Evolutionary conservation across 1,140 invertebrate genomes (phyloP).

Genomic region (Diploscapter pachys): DNA sequence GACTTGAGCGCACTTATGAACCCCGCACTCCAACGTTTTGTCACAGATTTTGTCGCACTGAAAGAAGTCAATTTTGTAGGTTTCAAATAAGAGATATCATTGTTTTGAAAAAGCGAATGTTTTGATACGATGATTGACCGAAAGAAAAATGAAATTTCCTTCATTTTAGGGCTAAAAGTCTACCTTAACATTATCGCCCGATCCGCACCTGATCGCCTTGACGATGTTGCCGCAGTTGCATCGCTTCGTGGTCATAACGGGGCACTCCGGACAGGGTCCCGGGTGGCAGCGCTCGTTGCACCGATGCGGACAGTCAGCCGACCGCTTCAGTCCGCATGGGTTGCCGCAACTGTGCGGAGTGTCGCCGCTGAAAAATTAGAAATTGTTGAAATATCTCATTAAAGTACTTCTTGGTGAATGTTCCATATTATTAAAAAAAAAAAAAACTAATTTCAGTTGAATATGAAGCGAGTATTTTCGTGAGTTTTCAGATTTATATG

Average conservation of each 20-base stretch:
- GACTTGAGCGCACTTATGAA: constrained; percentile 71
- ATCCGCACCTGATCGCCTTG: constrained; percentile 28
- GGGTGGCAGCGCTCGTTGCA: constrained; percentile 87
- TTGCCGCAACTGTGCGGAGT: constrained; percentile 84
- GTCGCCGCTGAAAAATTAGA: constrained; percentile 63
- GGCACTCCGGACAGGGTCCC: constrained; percentile 74
- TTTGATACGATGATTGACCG: not conserved
- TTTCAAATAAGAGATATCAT: constrained; percentile 9
- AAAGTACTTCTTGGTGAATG: no score
- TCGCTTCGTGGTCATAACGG: constrained; percentile 64
- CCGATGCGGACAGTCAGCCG: constrained; percentile 71
- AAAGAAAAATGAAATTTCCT: not conserved
- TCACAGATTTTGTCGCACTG: constrained; percentile 67
- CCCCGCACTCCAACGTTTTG: constrained; percentile 62
- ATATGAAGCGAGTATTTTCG: not conserved
- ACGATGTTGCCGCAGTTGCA: constrained; percentile 63
- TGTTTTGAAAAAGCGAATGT: constrained; percentile 6
- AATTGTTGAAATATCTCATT: no score
- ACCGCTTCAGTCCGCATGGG: constrained; percentile 68
- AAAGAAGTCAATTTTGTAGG: not conserved
- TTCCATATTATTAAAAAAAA: no score
- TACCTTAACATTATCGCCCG: constrained; percentile 29
- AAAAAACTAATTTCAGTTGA: no score
- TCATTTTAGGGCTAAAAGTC: constrained; percentile 16
- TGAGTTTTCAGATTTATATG: no score